Evolutionary conservation across 2,888 invertebrate species (phyloP).

Genomic region (Beris morrisii): DNA sequence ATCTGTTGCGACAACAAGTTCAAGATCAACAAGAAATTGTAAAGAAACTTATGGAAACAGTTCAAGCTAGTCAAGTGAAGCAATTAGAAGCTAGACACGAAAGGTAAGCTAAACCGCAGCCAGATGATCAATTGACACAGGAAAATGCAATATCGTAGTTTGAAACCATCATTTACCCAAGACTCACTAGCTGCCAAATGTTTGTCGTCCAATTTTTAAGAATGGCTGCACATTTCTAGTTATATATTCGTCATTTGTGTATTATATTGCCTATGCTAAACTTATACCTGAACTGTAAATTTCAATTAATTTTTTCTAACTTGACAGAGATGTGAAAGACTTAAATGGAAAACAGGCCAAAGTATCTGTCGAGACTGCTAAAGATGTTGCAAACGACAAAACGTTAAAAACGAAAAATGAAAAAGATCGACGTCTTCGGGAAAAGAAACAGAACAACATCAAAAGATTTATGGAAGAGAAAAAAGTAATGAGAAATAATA

Average conservation of each 20-base stretch:
- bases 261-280: no score
- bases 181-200: no score
- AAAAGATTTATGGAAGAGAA: slow-evolving; percentile 97
- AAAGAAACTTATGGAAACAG: slow-evolving; percentile 77
- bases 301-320: background rate
- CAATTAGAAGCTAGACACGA: slow-evolving; percentile 89
- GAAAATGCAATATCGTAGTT: no score
- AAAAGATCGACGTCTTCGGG: slow-evolving; percentile 87
- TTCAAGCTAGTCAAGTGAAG: slow-evolving; percentile 84
- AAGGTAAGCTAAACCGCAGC: slow-evolving; percentile 45
- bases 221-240: no score
- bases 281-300: no score
- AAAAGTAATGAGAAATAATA: slow-evolving; percentile 59
- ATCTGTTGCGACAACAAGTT: slow-evolving; percentile 75
- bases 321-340: slow-evolving; percentile 85
- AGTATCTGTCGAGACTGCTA: slow-evolving; percentile 94
- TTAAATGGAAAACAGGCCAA: slow-evolving; percentile 94
- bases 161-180: no score
- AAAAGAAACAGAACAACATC: slow-evolving; percentile 96
- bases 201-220: no score
- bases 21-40: slow-evolving; percentile 77
- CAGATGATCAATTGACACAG: no score
- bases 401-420: slow-evolving; percentile 95
- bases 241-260: no score
- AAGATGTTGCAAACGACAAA: slow-evolving; percentile 94